Conservation (phyloP, 1,140 invertebrate genomes). For the Aporrectodea caliginosa region DNA sequence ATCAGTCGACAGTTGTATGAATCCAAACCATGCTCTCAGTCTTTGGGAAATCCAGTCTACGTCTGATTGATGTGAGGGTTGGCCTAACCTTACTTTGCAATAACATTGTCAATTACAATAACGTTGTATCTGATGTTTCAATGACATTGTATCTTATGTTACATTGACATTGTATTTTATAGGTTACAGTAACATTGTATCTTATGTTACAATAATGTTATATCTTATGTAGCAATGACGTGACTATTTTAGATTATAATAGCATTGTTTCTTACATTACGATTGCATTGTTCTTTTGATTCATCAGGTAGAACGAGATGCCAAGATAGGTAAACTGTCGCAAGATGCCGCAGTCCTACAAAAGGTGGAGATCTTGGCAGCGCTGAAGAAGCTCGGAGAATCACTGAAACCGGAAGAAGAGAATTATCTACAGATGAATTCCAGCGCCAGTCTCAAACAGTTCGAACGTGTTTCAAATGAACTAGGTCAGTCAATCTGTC, state of each 20-base stretch:
- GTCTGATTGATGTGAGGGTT: no score
- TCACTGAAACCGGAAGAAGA: conserved; percentile 62
- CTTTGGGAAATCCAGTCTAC: no score
- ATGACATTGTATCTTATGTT: neutral
- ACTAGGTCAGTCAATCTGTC: conserved; percentile 45
- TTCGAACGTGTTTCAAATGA: conserved; percentile 61
- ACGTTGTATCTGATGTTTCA: neutral
- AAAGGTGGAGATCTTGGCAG: conserved; percentile 65
- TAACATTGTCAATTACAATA: neutral
- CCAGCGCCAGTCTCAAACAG: conserved; percentile 56
- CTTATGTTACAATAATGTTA: neutral
- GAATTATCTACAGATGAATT: conserved; percentile 61
- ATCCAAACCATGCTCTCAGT: no score
- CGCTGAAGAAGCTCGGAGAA: conserved; percentile 68
- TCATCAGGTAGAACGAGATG: conserved; percentile 56
- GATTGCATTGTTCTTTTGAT: neutral
- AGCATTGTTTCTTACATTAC: neutral
- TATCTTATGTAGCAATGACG: neutral
- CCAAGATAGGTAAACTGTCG: conserved; percentile 57
- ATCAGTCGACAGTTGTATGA: no score
- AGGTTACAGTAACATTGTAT: neutral
- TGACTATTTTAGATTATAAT: neutral
- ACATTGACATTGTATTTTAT: neutral
- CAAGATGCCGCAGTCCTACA: conserved; percentile 51
- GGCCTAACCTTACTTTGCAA: no score